These are phyloP conservation scores for Nymphalis io DNA, from an alignment of 1,140 invertebrate species.

Conservation along the genomic window DNA sequence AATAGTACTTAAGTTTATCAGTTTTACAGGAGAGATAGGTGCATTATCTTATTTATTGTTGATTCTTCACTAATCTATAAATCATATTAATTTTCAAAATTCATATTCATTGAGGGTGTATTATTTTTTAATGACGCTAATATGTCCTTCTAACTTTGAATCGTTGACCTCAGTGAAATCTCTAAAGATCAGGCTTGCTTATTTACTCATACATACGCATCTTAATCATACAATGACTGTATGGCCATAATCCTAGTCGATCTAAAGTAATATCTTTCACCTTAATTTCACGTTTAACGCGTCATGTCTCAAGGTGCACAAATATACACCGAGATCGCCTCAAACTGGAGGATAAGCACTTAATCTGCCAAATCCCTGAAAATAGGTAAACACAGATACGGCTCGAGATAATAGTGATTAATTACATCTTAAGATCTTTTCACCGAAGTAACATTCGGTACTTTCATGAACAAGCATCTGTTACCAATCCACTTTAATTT, in stretches of 20 bases:
- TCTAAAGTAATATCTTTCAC: constrained; percentile 30
- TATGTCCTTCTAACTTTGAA: too few species aligned
- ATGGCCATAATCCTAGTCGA: constrained; percentile 24
- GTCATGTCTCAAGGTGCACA: constrained; percentile 47
- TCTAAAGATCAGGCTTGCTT: not conserved
- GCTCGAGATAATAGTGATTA: constrained; percentile 69
- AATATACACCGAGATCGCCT: constrained; percentile 37
- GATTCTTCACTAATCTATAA: not conserved
- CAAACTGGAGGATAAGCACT: constrained; percentile 39
- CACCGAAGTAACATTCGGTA: constrained; percentile 9
- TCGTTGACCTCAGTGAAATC: not conserved
- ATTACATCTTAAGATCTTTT: constrained; percentile 48
- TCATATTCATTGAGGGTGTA: too few species aligned
- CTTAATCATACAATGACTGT: not conserved
- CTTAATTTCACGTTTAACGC: constrained; percentile 30
- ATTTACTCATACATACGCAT: too few species aligned
- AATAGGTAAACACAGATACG: constrained; percentile 68
- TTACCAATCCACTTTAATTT: too few species aligned
- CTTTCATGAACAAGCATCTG: not conserved
- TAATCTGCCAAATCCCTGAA: constrained; percentile 68
- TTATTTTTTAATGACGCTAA: too few species aligned
- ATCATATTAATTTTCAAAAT: not conserved
- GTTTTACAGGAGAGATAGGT: not conserved
- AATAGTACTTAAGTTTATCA: constrained; percentile 5
- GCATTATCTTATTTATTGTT: not conserved